Base-by-base conservation (phyloP, 2,113 vertebrate species). In the Ictidomys tridecemlineatus region DNA sequence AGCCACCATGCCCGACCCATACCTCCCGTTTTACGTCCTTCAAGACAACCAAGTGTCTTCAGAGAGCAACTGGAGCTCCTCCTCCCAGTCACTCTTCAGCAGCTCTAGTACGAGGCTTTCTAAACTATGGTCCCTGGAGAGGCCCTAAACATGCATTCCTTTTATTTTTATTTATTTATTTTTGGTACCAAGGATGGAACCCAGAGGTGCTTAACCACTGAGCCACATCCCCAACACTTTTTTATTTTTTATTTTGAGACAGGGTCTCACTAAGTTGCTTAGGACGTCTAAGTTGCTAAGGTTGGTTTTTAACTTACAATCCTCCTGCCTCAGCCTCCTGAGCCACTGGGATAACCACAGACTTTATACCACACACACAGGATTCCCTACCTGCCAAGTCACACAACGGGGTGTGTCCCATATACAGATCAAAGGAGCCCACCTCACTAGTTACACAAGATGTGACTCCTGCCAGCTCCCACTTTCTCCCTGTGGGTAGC, bases 391-490 rank as follows among this genome's bases (percentile, higher is more conserved):
- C 70, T 37, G 1, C 48, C 13, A 65, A 28, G 30, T 6, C 72
- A 45, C 24, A 53, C 0, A 2, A 10, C 11, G 83, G 22, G n/a
- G 32, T 0, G 0, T 8, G 30, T 39, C 18, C 24, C 14, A 53
- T n/a, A 67, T 18, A 39, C 16, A 70, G 48, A 53, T 86, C 39
- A 56, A 22, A 83, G 3, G 20, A 48, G 42, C 8, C 37, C 48
- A 24, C 58, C 4, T 74, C 58, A 4, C 13, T 10, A 2, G n/a
- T 63, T 80, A 76, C 14, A 37, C 4, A 32, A 7, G 72, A 37
- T 2, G 20, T 9, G 5, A 1, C 17, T 34, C 13, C 16, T 12
- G 5, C 42, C 80, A 45, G 20, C 16, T 16, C 18, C 82, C 22
- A 22, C 51, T 76, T 61, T 24, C 34, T 7, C 69, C 51, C 70